Conservation (phyloP, 2,113 vertebrate genomes). For the Myodes glareolus region DNA sequence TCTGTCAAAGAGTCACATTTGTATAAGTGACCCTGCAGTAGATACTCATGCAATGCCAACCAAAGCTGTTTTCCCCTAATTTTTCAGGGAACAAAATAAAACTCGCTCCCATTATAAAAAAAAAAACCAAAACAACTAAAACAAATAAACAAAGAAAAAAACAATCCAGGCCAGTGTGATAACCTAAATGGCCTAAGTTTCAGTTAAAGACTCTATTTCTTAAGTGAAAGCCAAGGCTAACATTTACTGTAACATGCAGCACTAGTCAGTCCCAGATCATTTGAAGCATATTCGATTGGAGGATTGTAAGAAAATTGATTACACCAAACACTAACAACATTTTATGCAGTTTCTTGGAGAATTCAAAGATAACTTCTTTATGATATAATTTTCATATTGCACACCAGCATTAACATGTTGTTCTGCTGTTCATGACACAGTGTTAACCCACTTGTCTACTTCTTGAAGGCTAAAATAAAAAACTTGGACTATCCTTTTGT, state of each 20-base stretch:
- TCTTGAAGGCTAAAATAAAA: background rate
- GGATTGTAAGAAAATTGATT: background rate
- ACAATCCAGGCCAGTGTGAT: conserved; percentile 74
- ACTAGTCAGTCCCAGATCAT: background rate
- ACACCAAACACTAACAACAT: background rate
- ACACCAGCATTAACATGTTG: background rate
- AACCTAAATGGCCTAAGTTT: background rate
- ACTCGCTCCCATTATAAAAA: conserved; percentile 45
- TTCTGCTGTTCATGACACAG: background rate
- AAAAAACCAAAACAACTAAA: background rate
- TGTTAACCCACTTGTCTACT: background rate
- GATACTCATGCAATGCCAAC: conserved; percentile 76
- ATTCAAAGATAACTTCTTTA: background rate
- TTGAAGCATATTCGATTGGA: background rate
- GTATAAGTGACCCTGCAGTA: conserved; percentile 73
- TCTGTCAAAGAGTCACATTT: conserved; percentile 70
- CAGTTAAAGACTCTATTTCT: background rate
- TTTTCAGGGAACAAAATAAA: conserved; percentile 72
- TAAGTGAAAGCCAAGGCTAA: conserved; percentile 22
- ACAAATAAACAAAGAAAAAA: no score
- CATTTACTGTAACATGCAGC: background rate
- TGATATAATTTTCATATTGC: background rate
- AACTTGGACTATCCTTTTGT: background rate
- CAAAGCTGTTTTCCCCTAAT: conserved; percentile 75
- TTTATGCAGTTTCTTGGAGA: background rate